Base-by-base conservation (phyloP, 2,888 invertebrate species). In the Scaptomyza cyrtandrae region DNA sequence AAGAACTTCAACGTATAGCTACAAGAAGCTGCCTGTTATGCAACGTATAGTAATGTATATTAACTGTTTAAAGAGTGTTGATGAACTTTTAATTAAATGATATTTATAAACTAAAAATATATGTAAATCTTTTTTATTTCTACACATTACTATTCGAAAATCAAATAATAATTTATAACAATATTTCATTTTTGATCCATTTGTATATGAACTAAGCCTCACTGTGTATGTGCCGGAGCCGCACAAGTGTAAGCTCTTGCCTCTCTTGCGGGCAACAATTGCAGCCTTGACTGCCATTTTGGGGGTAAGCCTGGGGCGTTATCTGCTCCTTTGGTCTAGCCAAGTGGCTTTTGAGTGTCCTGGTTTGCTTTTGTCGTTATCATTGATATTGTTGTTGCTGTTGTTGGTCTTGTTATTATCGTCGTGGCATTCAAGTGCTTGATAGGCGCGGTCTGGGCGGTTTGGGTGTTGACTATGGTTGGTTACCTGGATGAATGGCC, bases 261-360 rank as follows among this genome's bases (percentile, higher is more conserved):
- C 57, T 9, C 56, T 16, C 48, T 45, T 6, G 48, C 61, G 29
- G 81, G 67, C 77, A 74, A 75, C 85, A 77, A 85, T 81, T 85
- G 86, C 83, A 85, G 75, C 86, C 82, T 85, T 82, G 82, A 82
- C 82, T 72, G 71, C 72, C 80, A 77, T 74, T 76, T 74, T 44
- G 61, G 64, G 53, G 68, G 27, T 9, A 52, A 31, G 55, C 19
- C 44, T 29, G 35, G 46, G 59, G 55, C 48, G 55, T 49, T 63
- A 60, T 65, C 65, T 63, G 52, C 62, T 69, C 53, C 69, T 69
- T 76, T 73, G 70, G 81, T 54, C 33, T 56, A 60, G 67, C 46
- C 82, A 82, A 82, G 81, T 85, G 85, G 82, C 80, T 75, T 82
- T 71, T 62, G 67, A 85, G 72, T 75, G 70, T 77, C 69, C 53